Base-by-base conservation (phyloP, 2,888 invertebrate genomes). In the Atethmia centrago region DNA sequence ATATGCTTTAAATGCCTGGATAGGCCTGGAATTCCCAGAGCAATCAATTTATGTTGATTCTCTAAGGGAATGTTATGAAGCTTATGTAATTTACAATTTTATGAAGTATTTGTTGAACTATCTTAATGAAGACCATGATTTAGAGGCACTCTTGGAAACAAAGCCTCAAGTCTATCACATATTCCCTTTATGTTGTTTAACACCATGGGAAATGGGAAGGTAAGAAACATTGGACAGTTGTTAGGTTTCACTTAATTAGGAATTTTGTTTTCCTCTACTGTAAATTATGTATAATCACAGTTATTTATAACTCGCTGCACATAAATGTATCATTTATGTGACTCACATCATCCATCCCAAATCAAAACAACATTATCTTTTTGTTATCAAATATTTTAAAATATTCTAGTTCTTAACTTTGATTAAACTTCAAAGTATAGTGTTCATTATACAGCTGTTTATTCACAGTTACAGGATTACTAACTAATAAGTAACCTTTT, bases 81-180 rank as follows among this genome's bases (percentile, higher is more conserved):
- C 99, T 1, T 99, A 99, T 96, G 99, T 99, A 4, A 99, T 99
- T 89, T 99, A 99, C 93, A 99, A 99, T 96, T 99, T 99, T 92
- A 99, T 99, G 99, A 98, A 98, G 90, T 99, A 98, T 93, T 96
- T 99, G 86, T 95, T 99, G 78, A 99, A 98, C 92, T 99, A 99
- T 94, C 96, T 99, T 68, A 98, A 98, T 95, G 97, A 98, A 89
- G 98, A 98, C 90, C 98, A 98, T 96, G 98, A 99, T 92, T 95
- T 99, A 82, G 98, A 99, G 92, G 98, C 98, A 4, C 97, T 97
- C 76, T 96, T 98, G 88, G 98, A 98, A 89, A 97, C 97, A 59
- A 98, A 98, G 89, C 98, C 98, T 25, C 98, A 98, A 94, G 98
- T 98, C 1, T 97, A 98, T 88, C 99, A 99, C 90, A 97, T 99